Base-by-base conservation (phyloP, 2,113 vertebrate genomes). In the Parus major region DNA sequence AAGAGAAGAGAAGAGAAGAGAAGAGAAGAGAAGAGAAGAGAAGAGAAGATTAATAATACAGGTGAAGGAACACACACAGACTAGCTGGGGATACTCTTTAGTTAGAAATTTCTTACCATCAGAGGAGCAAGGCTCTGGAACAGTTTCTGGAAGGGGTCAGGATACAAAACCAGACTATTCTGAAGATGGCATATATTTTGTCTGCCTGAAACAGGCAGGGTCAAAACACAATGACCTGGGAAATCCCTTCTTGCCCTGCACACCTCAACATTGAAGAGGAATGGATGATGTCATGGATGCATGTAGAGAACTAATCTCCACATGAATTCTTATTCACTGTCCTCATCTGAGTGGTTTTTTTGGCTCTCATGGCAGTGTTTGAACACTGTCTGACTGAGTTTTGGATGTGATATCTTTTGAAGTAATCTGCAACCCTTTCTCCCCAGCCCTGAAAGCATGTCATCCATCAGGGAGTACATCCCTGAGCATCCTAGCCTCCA, bases 251-350 rank as follows among this genome's bases (percentile, higher is more conserved):
- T 86, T 5, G 1, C 8, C 19, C 20, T 35, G 15, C 47, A 12
- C 8, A 39, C 2, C 16, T 50, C 8, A n/a, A 1, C 0, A 0
- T 25, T 60, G 25, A 64, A 11, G 19, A 88, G 63, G 23, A 61
- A 73, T 8, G 20, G 8, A 1, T 3, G 9, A 41, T 4, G 0
- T 11, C 22, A 11, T 8, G 8, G 15, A 24, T 46, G 10, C 9
- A 35, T 0, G 0, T 4, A 56, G 6, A 28, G 35, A 78, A 50
- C 7, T 56, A 28, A 80, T 42, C 36, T 77, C 4, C 13, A 12
- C 8, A 8, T 15, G 8, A 79, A 63, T 20, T 84, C 13, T 61
- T 70, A 24, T 39, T 66, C 13, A 28, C 9, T 44, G 4, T 22
- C 44, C 21, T 72, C 41, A 73, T 28, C 14, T 80, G 71, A 46